Conservation (phyloP, 2,113 vertebrate species). For the Zosterops lateralis region DNA sequence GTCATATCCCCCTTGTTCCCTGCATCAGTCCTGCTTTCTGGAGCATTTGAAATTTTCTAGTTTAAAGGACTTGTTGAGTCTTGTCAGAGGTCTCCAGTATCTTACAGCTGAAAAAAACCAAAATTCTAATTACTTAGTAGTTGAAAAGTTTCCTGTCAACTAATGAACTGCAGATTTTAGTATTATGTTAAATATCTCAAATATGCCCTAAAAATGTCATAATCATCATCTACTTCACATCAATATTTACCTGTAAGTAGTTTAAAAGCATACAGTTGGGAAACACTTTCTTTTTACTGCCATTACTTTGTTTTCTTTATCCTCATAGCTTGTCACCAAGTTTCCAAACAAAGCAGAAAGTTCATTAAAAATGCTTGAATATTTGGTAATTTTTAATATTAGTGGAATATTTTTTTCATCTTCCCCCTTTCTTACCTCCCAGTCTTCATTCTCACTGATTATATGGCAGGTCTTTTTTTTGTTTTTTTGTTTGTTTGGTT, state of each 20-base stretch:
- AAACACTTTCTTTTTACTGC: not conserved
- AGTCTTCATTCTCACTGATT: not conserved
- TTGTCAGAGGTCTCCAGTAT: not conserved
- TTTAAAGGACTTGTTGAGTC: not conserved
- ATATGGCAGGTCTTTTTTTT: not conserved
- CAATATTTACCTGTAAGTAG: not conserved
- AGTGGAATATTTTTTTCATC: not conserved
- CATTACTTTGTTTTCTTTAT: not conserved
- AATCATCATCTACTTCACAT: not conserved
- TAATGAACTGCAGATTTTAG: not conserved
- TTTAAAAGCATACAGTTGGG: not conserved
- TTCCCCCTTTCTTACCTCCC: not conserved
- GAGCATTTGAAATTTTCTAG: not conserved
- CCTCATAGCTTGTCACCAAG: not conserved
- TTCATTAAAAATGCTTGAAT: not conserved
- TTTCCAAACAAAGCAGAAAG: not conserved
- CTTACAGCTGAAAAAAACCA: not conserved
- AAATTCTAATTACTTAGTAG: not conserved
- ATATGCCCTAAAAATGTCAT: not conserved
- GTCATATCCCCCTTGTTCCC: accelerated
- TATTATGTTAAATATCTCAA: not conserved
- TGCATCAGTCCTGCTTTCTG: not conserved
- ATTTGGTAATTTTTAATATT: not conserved
- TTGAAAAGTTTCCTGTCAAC: constrained; percentile 21
- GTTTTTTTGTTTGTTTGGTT: not conserved